phyloP scores from a whole-genome alignment of 2,888 invertebrate genomes.

The Maniola hyperantus region DNA sequence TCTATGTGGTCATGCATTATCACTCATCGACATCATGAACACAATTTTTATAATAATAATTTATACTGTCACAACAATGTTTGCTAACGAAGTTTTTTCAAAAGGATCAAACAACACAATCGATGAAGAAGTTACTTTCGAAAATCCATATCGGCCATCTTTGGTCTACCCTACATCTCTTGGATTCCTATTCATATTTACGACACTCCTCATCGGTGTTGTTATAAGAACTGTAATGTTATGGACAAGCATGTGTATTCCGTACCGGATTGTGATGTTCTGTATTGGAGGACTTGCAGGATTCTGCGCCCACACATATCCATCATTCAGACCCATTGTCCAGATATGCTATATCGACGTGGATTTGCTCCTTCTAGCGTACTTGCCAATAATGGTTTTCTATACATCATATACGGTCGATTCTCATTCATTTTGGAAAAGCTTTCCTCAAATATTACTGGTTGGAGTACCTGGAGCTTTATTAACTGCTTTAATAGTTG shows the following conservation, averaged over 20 bases:
- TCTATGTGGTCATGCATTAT: slow-evolving; percentile 49
- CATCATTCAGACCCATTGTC: slow-evolving; percentile 61
- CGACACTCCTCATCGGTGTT: slow-evolving; percentile 61
- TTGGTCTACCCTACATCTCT: slow-evolving; percentile 60
- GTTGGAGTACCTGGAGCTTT: slow-evolving; percentile 66
- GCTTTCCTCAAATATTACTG: slow-evolving; percentile 65
- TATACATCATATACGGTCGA: slow-evolving; percentile 70
- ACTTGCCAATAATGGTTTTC: slow-evolving; percentile 66
- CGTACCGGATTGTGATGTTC: slow-evolving; percentile 72
- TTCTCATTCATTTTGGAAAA: slow-evolving; percentile 69
- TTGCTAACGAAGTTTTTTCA: slow-evolving; percentile 8
- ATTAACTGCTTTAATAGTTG: slow-evolving; percentile 60
- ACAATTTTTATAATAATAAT: slow-evolving; percentile 29
- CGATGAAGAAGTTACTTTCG: slow-evolving; percentile 24
- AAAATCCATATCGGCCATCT: slow-evolving; percentile 46
- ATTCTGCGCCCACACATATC: slow-evolving; percentile 60
- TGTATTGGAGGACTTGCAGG: slow-evolving; percentile 64
- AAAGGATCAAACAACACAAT: slow-evolving; percentile 17
- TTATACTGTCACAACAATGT: slow-evolving; percentile 21
- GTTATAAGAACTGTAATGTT: slow-evolving; percentile 63
- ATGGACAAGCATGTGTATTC: slow-evolving; percentile 59
- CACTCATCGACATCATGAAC: slow-evolving; percentile 38
- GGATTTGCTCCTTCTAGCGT: slow-evolving; percentile 57
- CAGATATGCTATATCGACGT: slow-evolving; percentile 64
- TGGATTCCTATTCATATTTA: slow-evolving; percentile 62